Evolutionary conservation across 2,113 vertebrate species (phyloP).

Genomic region (Dipodomys ordii): DNA sequence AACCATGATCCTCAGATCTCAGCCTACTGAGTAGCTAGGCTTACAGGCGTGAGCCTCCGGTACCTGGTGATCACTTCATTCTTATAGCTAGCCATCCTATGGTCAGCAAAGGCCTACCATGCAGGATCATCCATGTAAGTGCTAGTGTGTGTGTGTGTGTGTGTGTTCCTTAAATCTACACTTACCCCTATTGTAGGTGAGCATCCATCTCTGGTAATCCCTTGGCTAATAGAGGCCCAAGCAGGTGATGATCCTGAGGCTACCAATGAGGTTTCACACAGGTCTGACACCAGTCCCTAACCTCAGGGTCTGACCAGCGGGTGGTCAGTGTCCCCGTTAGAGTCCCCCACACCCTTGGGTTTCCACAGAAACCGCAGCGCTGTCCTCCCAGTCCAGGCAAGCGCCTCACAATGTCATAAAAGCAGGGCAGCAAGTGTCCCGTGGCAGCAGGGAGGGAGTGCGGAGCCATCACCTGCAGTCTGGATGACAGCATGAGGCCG

Average conservation of each 20-base stretch:
- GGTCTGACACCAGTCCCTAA: not conserved
- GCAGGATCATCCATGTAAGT: not conserved
- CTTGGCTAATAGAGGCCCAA: not conserved
- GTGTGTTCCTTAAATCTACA: not conserved
- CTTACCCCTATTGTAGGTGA: not conserved
- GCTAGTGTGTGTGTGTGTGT: not conserved
- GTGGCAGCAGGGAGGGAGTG: not conserved
- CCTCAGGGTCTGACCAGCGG: not conserved
- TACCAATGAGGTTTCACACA: not conserved
- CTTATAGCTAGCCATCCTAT: too few species aligned
- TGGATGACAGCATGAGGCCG: not conserved
- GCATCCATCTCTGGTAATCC: not conserved
- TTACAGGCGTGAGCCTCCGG: too few species aligned
- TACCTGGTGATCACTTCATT: not conserved
- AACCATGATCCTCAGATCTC: too few species aligned
- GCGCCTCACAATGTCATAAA: conserved; percentile 44
- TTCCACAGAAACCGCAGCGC: conserved; percentile 11
- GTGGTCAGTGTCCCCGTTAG: not conserved
- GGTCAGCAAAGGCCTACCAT: not conserved
- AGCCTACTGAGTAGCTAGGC: too few species aligned
- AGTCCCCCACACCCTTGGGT: not conserved
- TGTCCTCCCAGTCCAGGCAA: not conserved
- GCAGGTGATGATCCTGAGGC: not conserved
- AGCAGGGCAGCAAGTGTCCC: not conserved
- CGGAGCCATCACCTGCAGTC: not conserved